phyloP scores from a whole-genome alignment of 92 coral and sea anemone species.

The Paramuricea clavata region DNA sequence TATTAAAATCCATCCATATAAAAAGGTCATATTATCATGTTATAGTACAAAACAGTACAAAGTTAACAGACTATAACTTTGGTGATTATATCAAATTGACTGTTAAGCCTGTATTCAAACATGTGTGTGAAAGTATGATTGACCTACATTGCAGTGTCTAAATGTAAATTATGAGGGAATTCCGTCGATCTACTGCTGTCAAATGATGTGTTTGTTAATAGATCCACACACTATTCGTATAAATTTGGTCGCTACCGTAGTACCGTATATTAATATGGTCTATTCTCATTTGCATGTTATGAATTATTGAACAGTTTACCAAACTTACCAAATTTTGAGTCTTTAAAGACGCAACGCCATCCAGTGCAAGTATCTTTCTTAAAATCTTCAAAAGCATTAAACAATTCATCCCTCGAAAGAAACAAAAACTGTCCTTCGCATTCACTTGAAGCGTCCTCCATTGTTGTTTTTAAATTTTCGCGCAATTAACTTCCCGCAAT shows the following conservation, averaged over 20 bases:
- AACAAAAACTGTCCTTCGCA: too few species aligned
- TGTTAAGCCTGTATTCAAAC: background rate
- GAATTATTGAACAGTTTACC: constrained; percentile 8
- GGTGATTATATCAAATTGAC: background rate
- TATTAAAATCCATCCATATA: background rate
- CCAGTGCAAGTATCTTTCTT: constrained; percentile 9
- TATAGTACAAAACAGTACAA: background rate
- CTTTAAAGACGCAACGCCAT: constrained; percentile 2
- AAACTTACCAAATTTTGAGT: constrained; percentile 8
- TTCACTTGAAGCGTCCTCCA: too few species aligned
- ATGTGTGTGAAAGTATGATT: background rate
- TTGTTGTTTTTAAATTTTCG: background rate
- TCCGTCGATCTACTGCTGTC: background rate
- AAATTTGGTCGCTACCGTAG: background rate
- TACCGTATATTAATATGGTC: constrained; percentile 1
- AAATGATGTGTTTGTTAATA: background rate
- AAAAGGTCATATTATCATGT: background rate
- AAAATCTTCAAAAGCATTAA: constrained; percentile 10
- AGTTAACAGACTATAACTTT: too few species aligned
- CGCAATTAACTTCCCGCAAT: background rate
- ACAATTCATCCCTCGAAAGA: background rate
- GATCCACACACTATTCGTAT: background rate
- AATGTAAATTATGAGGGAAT: background rate
- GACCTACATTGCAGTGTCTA: background rate
- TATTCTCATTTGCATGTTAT: background rate